A percentile compares a stretch with the other conserved stretches of the same genome.
phyloP scores from a whole-genome alignment of 1,140 invertebrate genomes.

The Drosophila funebris region DNA sequence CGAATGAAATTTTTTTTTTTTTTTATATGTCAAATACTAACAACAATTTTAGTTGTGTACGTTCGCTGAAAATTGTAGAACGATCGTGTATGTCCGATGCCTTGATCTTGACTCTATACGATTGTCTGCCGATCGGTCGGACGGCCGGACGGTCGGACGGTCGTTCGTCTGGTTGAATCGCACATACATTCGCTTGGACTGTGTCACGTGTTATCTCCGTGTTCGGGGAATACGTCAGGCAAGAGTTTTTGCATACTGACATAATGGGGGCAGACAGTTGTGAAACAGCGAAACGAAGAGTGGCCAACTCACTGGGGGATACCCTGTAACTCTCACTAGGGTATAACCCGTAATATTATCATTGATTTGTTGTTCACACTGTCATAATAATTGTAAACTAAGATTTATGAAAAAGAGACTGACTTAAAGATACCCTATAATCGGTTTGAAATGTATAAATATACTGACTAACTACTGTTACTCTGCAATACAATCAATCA shows the following conservation, averaged over 20 bases:
- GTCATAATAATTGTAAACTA: background rate
- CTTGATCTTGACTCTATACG: slow-evolving; percentile 39
- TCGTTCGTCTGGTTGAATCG: background rate
- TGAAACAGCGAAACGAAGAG: background rate
- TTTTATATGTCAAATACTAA: background rate
- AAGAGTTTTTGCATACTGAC: slow-evolving; percentile 26
- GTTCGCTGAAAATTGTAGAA: background rate
- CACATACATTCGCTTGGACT: slow-evolving; percentile 23
- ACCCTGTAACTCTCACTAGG: slow-evolving; percentile 1
- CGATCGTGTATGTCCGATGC: background rate
- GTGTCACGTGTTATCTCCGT: slow-evolving; percentile 62
- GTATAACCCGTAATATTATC: background rate
- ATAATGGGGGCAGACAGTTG: slow-evolving; percentile 24
- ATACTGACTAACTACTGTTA: no score
- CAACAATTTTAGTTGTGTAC: slow-evolving; percentile 1
- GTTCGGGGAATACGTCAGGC: slow-evolving; percentile 69
- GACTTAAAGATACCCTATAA: background rate
- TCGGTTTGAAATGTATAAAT: background rate
- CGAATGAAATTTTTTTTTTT: slow-evolving; percentile 1
- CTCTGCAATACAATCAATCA: no score
- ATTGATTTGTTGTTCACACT: background rate
- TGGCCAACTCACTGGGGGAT: background rate
- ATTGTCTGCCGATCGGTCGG: background rate
- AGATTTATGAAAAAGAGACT: background rate
- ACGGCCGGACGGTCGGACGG: background rate